Conservation (phyloP, 2,888 invertebrate genomes). For the Perithous albicinctus region DNA sequence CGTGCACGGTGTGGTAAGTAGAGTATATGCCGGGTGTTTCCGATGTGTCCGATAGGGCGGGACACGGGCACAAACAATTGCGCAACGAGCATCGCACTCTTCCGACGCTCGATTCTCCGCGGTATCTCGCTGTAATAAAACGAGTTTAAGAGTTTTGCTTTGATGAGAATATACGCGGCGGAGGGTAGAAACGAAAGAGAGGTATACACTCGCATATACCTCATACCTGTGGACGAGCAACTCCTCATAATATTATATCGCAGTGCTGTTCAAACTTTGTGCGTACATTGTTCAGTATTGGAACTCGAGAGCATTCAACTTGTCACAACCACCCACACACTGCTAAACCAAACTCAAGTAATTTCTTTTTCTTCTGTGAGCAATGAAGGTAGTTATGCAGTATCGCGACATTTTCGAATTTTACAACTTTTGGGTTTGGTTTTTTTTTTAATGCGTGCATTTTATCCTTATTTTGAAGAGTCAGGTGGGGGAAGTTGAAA, state of each 20-base stretch:
- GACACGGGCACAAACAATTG: conserved; percentile 84
- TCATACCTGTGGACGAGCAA: conserved; percentile 33
- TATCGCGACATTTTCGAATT: too few relatives aligned
- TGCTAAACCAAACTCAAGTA: neutral
- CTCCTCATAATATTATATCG: conserved; percentile 37
- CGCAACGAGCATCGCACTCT: conserved; percentile 82
- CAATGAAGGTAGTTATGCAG: too few relatives aligned
- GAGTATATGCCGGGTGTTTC: conserved; percentile 72
- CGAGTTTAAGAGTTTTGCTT: conserved; percentile 47
- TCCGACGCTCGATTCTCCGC: conserved; percentile 75
- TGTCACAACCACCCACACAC: neutral
- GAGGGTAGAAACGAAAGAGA: conserved; percentile 27
- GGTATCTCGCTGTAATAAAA: conserved; percentile 63
- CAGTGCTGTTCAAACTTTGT: neutral
- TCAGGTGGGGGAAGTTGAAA: too few relatives aligned
- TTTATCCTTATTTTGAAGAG: too few relatives aligned
- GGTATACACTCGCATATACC: conserved; percentile 18
- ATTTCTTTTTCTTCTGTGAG: too few relatives aligned
- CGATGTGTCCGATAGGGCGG: conserved; percentile 84
- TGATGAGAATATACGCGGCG: conserved; percentile 35
- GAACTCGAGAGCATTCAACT: neutral
- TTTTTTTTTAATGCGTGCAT: too few relatives aligned
- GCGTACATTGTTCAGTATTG: neutral
- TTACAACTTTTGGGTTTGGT: too few relatives aligned
- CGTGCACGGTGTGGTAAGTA: conserved; percentile 42